Evolutionary conservation across 2,797 vertebrate genomes (phyloP).

Genomic region (Macropodus opercularis): DNA sequence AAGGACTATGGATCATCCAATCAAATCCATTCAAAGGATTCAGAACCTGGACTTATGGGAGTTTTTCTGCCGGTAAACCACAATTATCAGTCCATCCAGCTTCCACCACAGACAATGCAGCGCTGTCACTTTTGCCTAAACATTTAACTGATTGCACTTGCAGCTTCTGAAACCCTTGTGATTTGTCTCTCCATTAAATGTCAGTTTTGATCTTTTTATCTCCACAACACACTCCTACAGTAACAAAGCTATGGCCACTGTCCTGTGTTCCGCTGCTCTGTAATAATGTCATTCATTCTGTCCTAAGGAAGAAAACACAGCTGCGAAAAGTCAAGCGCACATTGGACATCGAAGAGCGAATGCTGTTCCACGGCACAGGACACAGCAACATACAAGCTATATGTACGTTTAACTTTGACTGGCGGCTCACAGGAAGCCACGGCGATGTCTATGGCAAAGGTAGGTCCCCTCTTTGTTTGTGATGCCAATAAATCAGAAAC

Average conservation of each 20-base stretch:
- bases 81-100: not conserved
- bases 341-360: constrained; percentile 90
- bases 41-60: constrained; percentile 98
- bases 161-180: not conserved
- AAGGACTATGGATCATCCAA: constrained; percentile 91
- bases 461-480: constrained; percentile 58
- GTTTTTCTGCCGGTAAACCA: constrained; percentile 94
- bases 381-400: constrained; percentile 95
- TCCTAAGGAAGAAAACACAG: constrained; percentile 92
- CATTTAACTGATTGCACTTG: not conserved
- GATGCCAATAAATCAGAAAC: constrained; percentile 8
- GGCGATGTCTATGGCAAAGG: constrained; percentile 97
- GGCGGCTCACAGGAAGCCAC: constrained; percentile 94
- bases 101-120: constrained; percentile 2
- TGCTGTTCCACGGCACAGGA: constrained; percentile 97
- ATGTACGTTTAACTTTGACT: constrained; percentile 98
- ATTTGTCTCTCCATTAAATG: not conserved
- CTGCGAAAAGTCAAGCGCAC: constrained; percentile 91
- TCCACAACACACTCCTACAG: not conserved
- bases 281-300: constrained; percentile 45
- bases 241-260: constrained; percentile 23
- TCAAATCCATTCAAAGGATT: constrained; percentile 94
- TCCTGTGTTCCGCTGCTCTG: constrained; percentile 46
- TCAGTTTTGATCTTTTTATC: not conserved
- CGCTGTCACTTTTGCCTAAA: not conserved